Conservation (phyloP, 2,888 invertebrate species). For the Drosophila greeni region DNA sequence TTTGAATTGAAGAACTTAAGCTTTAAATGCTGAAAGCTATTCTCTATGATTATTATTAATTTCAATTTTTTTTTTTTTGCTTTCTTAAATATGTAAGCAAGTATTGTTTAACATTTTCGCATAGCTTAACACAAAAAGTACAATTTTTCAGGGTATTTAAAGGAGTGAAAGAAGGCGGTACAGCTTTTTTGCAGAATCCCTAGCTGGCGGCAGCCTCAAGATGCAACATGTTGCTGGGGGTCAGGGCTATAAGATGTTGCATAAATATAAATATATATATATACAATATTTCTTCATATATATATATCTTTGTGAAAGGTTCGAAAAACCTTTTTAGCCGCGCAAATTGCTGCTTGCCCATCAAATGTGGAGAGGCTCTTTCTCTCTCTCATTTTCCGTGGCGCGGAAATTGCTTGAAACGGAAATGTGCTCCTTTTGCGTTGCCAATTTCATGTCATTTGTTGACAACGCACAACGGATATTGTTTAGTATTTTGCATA, state of each 20-base stretch:
- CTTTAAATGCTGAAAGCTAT: too few relatives aligned
- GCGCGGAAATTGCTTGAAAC: constrained; percentile 73
- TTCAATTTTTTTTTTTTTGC: too few relatives aligned
- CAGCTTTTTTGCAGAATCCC: not conserved
- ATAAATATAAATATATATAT: not conserved
- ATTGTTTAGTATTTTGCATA: constrained; percentile 71
- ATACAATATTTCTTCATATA: not conserved
- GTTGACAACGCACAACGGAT: constrained; percentile 71
- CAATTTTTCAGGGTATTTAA: not conserved
- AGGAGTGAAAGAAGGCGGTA: not conserved
- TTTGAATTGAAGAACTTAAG: not conserved
- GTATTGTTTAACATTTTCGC: too few relatives aligned
- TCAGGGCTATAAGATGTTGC: constrained; percentile 55
- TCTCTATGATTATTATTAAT: too few relatives aligned
- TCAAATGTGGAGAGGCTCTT: constrained; percentile 52
- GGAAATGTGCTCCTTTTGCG: constrained; percentile 66
- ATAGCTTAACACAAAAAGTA: too few relatives aligned
- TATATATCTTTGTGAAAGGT: not conserved
- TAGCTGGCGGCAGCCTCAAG: constrained; percentile 40
- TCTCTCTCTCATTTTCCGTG: constrained; percentile 38
- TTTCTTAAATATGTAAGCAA: too few relatives aligned
- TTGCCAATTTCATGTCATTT: constrained; percentile 72
- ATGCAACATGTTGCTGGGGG: constrained; percentile 69
- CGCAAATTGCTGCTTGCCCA: constrained; percentile 71
- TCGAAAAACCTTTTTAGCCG: constrained; percentile 19